Base-by-base conservation (phyloP, 2,797 vertebrate species). In the Anguilla pacifica region DNA sequence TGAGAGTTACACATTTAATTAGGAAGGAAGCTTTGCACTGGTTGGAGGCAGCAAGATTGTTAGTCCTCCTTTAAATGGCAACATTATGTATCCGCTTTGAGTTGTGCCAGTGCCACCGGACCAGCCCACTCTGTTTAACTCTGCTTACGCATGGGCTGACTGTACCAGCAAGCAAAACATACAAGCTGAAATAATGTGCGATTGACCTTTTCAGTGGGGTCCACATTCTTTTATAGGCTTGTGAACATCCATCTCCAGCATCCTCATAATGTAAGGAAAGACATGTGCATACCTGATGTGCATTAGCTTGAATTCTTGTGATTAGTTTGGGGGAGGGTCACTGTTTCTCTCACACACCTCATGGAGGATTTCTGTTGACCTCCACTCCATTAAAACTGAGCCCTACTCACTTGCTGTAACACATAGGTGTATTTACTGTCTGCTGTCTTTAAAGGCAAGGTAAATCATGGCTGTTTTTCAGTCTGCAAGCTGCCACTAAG, bases 1-100 rank as follows among this genome's bases (percentile, higher is more conserved):
- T 43, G 9, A 57, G 9, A 10, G 43, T 61, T 84, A 77, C 74
- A 59, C 57, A 87, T 89, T 89, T 83, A 64, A 87, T 89, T 84
- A 85, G 43, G 64, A 51, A 51, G 83, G 86, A 49, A 86, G 82
- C 86, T 84, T 84, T 31, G 46, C 35, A 72, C 57, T 55, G 70
- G 74, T 46, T 31, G 67, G n/a, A 83, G 70, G 31, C 51, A 70
- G 61, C 53, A 53, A 74, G 53, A 85, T 35, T 74, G 64, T 59
- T 57, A 74, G 87, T 31, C n/a, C 81, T 85, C 55, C 74, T 64
- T 61, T 59, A 43, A 77, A 35, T 85, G 57, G 17, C 55, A 84
- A 49, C 55, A 6, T 57, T 25, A 53, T 13, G 49, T 49, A 22
- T 57, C 46, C 15, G 35, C 55, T 35, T 64, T n/a, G 31, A 64